Percentiles rank a stretch among this genome's conserved stretches.
phyloP scores from a whole-genome alignment of 2,113 vertebrate genomes.

The Tupaia tana region DNA sequence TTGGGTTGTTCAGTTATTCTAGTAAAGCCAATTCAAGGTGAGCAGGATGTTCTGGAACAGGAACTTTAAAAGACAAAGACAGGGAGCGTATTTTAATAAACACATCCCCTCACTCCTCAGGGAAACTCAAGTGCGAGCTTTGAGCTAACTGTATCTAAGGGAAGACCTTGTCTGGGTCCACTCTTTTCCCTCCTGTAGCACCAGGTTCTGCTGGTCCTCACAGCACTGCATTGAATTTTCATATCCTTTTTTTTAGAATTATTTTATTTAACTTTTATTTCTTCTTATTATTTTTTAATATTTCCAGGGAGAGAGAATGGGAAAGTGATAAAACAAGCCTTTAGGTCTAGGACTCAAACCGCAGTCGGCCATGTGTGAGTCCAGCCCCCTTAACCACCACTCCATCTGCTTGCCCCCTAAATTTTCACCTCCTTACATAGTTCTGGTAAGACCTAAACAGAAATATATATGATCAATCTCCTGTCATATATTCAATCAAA shows the following conservation, averaged over 20 bases:
- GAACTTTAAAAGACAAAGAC: background rate
- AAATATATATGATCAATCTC: background rate
- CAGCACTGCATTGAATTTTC: background rate
- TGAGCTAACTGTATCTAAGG: background rate
- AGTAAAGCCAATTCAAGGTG: background rate
- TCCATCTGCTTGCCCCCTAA: background rate
- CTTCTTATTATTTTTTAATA: too few relatives aligned
- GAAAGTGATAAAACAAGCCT: too few relatives aligned
- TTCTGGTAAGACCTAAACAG: background rate
- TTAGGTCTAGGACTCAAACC: too few relatives aligned
- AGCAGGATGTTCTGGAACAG: background rate
- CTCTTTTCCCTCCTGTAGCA: background rate
- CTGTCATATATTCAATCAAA: background rate
- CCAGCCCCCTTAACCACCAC: too few relatives aligned
- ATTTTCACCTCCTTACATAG: background rate
- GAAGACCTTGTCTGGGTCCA: background rate
- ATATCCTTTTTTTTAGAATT: background rate
- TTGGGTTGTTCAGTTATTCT: background rate
- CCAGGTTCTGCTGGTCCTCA: background rate
- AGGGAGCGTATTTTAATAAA: background rate
- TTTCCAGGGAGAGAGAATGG: too few relatives aligned
- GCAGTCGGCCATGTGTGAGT: too few relatives aligned
- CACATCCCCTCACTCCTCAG: background rate
- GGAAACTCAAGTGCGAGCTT: background rate
- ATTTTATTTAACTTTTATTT: too few relatives aligned